Base-by-base conservation (phyloP, 2,797 vertebrate species). In the Hippoglossus hippoglossus region DNA sequence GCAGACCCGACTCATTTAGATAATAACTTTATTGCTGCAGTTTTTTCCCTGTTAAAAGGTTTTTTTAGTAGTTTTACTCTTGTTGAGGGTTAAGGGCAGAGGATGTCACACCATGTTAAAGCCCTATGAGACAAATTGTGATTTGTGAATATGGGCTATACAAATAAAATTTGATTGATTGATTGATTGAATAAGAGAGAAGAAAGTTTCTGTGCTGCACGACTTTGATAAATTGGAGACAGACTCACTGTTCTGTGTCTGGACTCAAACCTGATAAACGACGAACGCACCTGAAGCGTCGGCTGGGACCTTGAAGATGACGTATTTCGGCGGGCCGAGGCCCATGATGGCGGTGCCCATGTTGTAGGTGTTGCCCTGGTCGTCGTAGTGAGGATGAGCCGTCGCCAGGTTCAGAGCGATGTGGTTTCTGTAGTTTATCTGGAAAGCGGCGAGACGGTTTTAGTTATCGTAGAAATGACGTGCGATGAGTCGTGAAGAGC, bases 301-400 rank as follows among this genome's bases (percentile, higher is more conserved):
- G 1, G 92, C 69, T 0, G 97, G 96, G 70, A 99, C 96, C 84
- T 96, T 97, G 84, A 98, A 97, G 18, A 99, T 79, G 73, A 97
- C 18, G 1, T 97, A 99, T 68, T 96, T 97, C 1, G 98, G 97
- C 58, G 74, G 94, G 6, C 96, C 95, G 18, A 97, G 90, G 67
- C 95, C 94, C 78, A 95, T 90, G 34, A 99, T 93, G 55, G 97
- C 94, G 0, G 96, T 99, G 59, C 98, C 98, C 94, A 99, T 96
- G 87, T 99, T 99, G 88, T 97, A 96, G 58, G 94, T 82, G 88
- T 97, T 97, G 28, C 97, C 97, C 60, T 93, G 93, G 0, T 82
- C 75, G 63, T 99, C 98, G 4, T 99, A 99, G 90, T 99, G 98
- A 1, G 97, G 97, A 73, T 99, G 98, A 46, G 97, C 92, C 0